Base-by-base conservation (phyloP, 2,797 vertebrate genomes). In the Eleutherodactylus coqui region DNA sequence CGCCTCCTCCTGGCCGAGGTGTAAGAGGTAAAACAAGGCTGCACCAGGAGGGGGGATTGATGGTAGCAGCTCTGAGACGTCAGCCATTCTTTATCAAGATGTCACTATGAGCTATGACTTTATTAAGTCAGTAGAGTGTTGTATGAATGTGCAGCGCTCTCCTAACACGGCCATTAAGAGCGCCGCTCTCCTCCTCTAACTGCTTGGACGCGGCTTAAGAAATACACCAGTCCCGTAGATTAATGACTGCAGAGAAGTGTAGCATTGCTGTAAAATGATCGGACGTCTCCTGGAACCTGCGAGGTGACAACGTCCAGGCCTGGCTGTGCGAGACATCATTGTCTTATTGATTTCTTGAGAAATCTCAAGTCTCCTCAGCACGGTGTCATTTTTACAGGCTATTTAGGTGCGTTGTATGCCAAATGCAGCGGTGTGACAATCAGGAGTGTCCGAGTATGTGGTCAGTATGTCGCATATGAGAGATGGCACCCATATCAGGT, bases 1-100 rank as follows among this genome's bases (percentile, higher is more conserved):
- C 85, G 89, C 88, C 86, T 89, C 86, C 29, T n/a, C 19, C 27
- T 43, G 84, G 55, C 34, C 19, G 75, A 29, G 64, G 19, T 0
- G 38, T 32, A 24, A 27, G 81, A 53, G 55, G 27, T 51, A 27
- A 34, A 64, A 64, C 13, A 9, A 53, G 51, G 51, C 51, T 21
- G 51, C 51, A 53, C 4, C 24, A 1, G 58, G 19, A 5, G 27
- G 45, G 75, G 38, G n/a, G 75, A 51, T 34, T 76, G 43, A 78
- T 78, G 16, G 24, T 5, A 29, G 49, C 47, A 1, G 76, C 49
- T 32, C 29, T 34, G 7, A 53, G 55, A 9, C 19, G 55, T 67
- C 55, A 43, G 16, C 29, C 62, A 67, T 34, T 34, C 32, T 79
- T 79, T 79, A 79, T 21, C 38, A 43, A 43, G 36, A 16, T 60